Conservation (phyloP, 2,797 vertebrate species). For the Leptodactylus fallax region DNA sequence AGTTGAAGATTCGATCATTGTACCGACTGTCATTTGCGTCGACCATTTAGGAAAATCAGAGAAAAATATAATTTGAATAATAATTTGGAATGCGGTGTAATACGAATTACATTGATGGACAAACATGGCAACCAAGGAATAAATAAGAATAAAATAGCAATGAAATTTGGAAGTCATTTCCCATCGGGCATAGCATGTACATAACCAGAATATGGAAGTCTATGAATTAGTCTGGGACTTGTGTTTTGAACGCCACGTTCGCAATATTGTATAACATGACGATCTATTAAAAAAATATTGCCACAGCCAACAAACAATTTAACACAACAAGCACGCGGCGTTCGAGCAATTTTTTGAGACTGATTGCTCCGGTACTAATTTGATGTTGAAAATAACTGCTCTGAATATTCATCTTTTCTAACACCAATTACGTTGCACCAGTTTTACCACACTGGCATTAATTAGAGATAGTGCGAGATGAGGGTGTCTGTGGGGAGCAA, state of each 20-base stretch:
- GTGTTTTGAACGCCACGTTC: conserved; percentile 16
- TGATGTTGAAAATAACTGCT: conserved; percentile 56
- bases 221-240: background rate
- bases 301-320: conserved; percentile 42
- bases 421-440: conserved; percentile 54
- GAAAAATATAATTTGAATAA: too few relatives aligned
- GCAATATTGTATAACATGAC: conserved; percentile 20
- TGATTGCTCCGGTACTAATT: conserved; percentile 55
- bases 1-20: too few relatives aligned
- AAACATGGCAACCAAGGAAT: too few relatives aligned
- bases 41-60: too few relatives aligned
- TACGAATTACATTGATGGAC: too few relatives aligned
- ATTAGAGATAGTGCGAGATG: conserved; percentile 56
- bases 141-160: too few relatives aligned
- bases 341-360: conserved; percentile 21
- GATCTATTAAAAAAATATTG: conserved; percentile 35
- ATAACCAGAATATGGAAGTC: background rate
- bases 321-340: background rate
- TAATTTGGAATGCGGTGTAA: too few relatives aligned
- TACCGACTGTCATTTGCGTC: too few relatives aligned
- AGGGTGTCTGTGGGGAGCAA: conserved; percentile 47
- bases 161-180: background rate
- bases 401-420: conserved; percentile 61
- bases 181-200: background rate
- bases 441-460: conserved; percentile 56